Evolutionary conservation across 2,888 invertebrate species (phyloP), one percentile per base, ranked within the genome.

Genomic region (Tenthredo mesomela): DNA sequence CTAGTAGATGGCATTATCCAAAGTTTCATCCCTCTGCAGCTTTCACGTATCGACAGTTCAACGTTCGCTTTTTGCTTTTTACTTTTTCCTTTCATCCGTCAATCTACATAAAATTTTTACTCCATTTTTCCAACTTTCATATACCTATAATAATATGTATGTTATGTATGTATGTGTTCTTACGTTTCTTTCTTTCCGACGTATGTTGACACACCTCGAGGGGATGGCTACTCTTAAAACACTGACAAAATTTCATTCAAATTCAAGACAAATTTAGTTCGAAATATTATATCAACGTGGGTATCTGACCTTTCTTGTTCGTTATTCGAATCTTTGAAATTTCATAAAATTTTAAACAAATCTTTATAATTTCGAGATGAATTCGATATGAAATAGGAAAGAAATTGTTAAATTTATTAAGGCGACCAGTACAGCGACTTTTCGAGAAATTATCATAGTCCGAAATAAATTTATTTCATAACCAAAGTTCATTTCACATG

Each of bases 1-100:
- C 40, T 12, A 73, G 15, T 40, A 43, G 40, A 40, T 43, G 43
- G 43, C 71, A 73, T 73, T 73, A 73, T 73, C 71, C 21, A 40
- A 21, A 73, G 43, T 33, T 73, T 73, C 71, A 73, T 73, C 71
- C 71, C 43, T 25, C 25, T 61, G 12, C 29, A 29, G 29, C 21
- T 12, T 25, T 4, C 10, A 12, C 21, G 61, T 61, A 21, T 61
- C 61, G 61, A 61, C 61, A 43, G 40, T 29, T 73, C 37, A 70
- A 37, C 33, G n/a, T 73, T 33, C 4, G 33, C 33, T 33, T 43
- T n/a, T 18, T 29, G 15, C 18, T 37, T 37, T 18, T 29, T 70
- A n/a, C 37, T 37, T n/a, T 15, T 70, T 37, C 7, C 37, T 37
- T 37, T 37, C n/a, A 70, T 18, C 37, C 25, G 61, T 70, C 70